Evolutionary conservation across 2,888 invertebrate genomes (phyloP).

Genomic region (Carterocephalus palaemon): DNA sequence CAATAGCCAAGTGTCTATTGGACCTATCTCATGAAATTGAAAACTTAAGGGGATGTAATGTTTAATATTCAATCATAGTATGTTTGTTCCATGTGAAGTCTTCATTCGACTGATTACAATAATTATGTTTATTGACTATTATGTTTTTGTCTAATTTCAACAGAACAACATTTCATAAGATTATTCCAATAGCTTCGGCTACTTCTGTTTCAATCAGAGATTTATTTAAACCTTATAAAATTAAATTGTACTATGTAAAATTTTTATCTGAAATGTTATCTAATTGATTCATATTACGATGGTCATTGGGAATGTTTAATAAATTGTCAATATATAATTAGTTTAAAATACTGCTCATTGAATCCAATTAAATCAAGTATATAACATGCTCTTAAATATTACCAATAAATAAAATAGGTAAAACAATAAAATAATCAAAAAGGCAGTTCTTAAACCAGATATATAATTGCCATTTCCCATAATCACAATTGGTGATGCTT

Average conservation of each 20-base stretch:
- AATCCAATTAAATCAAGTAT: slow-evolving; percentile 19
- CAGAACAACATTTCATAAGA: not conserved
- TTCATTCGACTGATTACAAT: too few relatives aligned
- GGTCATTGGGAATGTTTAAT: slow-evolving; percentile 54
- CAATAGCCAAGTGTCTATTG: slow-evolving; percentile 26
- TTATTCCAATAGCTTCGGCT: slow-evolving; percentile 12
- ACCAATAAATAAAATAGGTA: slow-evolving; percentile 32
- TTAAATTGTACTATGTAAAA: slow-evolving; percentile 64
- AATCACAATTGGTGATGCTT: slow-evolving; percentile 28
- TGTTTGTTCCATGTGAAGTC: too few relatives aligned
- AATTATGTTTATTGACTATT: slow-evolving; percentile 4
- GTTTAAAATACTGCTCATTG: slow-evolving; percentile 41
- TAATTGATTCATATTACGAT: slow-evolving; percentile 34
- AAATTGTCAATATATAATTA: slow-evolving; percentile 34
- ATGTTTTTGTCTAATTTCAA: not conserved
- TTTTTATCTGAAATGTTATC: not conserved
- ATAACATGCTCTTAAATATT: slow-evolving; percentile 21
- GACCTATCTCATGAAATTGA: slow-evolving; percentile 15
- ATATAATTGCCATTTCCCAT: slow-evolving; percentile 21
- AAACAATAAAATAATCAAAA: slow-evolving; percentile 28
- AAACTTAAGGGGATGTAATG: slow-evolving; percentile 4
- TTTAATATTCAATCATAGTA: too few relatives aligned
- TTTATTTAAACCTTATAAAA: slow-evolving; percentile 42
- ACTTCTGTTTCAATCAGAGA: slow-evolving; percentile 23
- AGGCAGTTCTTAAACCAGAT: slow-evolving; percentile 19